Conservation (phyloP, 2,888 invertebrate species). For the Euplexia lucipara region DNA sequence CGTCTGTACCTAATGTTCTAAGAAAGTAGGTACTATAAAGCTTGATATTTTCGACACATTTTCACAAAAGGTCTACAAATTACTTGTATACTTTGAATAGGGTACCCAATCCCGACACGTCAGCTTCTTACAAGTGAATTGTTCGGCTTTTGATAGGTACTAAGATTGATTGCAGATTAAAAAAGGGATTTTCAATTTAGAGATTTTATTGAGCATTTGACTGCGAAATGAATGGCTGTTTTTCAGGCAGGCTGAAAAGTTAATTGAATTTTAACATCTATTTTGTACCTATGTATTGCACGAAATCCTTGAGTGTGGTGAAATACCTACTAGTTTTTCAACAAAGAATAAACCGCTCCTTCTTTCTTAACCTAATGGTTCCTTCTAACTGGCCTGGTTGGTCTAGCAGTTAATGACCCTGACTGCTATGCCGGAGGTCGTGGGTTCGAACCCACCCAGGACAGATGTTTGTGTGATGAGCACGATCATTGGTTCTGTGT, state of each 20-base stretch:
- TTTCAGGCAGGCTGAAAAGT: constrained; percentile 5
- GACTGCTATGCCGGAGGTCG: no score
- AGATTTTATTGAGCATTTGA: constrained; percentile 24
- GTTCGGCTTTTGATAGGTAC: constrained; percentile 44
- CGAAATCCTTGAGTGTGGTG: neutral
- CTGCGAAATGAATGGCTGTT: constrained; percentile 15
- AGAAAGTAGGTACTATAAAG: neutral
- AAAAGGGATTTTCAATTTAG: constrained; percentile 38
- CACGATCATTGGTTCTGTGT: no score
- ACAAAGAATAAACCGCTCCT: no score
- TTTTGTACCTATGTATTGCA: neutral
- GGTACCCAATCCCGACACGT: constrained; percentile 35
- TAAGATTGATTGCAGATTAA: constrained; percentile 53
- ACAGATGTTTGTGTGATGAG: no score
- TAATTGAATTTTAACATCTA: constrained; percentile 1
- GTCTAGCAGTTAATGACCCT: no score
- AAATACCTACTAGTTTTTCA: neutral
- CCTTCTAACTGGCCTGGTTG: no score
- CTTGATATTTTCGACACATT: constrained; percentile 17
- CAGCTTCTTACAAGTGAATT: constrained; percentile 44
- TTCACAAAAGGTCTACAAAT: constrained; percentile 39
- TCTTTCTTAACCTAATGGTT: no score
- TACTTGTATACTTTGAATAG: constrained; percentile 38
- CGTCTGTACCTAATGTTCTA: neutral
- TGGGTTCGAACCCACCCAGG: no score